Evolutionary conservation across 1,140 invertebrate genomes (phyloP).

Genomic region (Hestina assimilis): DNA sequence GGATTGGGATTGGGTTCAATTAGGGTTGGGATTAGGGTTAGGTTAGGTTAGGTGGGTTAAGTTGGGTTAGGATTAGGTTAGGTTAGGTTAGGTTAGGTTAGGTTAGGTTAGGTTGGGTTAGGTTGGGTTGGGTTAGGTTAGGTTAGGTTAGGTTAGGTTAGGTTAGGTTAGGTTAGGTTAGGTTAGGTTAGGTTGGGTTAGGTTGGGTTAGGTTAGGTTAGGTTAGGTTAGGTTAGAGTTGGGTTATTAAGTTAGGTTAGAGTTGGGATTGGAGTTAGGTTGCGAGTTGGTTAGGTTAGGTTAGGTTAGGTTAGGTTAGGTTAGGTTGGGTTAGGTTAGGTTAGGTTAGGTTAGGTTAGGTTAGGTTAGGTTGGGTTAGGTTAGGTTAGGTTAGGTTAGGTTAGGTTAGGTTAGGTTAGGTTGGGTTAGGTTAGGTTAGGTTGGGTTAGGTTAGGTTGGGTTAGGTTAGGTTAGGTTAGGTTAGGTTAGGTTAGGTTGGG

Average conservation of each 20-base stretch:
- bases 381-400: neutral
- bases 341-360: neutral
- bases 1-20: constrained; percentile 7
- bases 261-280: too few species aligned
- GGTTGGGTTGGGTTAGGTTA: constrained; percentile 1
- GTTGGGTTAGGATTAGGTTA: too few species aligned
- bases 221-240: neutral
- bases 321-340: neutral
- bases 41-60: too few species aligned
- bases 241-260: neutral
- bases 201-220: neutral
- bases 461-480: neutral
- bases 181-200: neutral
- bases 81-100: constrained; percentile 4
- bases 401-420: neutral
- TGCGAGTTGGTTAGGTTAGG: neutral
- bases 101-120: constrained; percentile 3
- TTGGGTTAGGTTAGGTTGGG: neutral
- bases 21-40: too few species aligned
- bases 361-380: neutral
- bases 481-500: neutral
- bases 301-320: neutral
- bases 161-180: constrained; percentile 1
- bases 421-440: neutral
- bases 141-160: constrained; percentile 4